Evolutionary conservation across 1,140 invertebrate genomes (phyloP).

Genomic region (Anadara kagoshimensis): DNA sequence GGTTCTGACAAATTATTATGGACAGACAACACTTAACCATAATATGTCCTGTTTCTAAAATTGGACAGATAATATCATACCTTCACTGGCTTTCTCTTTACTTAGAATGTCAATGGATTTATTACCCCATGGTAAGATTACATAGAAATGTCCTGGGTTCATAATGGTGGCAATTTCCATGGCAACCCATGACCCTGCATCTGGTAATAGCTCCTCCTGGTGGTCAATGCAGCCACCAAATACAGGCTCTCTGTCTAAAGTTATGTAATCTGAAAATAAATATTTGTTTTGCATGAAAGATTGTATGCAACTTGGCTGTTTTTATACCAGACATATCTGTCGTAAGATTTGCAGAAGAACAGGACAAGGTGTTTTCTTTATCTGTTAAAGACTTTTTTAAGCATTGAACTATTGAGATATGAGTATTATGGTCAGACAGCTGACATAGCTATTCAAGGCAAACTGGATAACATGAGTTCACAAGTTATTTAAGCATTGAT

Average conservation of each 20-base stretch:
- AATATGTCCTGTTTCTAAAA: too few species aligned
- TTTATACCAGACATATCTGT: not conserved
- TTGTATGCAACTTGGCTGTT: not conserved
- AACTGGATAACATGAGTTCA: too few species aligned
- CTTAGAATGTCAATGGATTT: constrained; percentile 46
- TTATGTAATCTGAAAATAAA: constrained; percentile 43
- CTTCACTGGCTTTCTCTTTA: too few species aligned
- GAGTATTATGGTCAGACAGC: too few species aligned
- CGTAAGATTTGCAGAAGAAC: not conserved
- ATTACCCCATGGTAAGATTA: constrained; percentile 55
- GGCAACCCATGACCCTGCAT: constrained; percentile 50
- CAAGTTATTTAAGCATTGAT: too few species aligned
- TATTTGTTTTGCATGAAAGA: not conserved
- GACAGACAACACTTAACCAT: too few species aligned
- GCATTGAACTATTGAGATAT: too few species aligned
- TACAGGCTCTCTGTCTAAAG: constrained; percentile 42
- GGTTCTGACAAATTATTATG: too few species aligned
- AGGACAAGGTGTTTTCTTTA: too few species aligned
- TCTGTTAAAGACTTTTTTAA: too few species aligned
- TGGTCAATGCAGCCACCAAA: constrained; percentile 45
- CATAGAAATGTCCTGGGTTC: constrained; percentile 59
- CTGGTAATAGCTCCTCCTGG: constrained; percentile 49
- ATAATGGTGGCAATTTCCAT: constrained; percentile 57
- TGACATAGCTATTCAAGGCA: too few species aligned
- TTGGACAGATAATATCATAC: too few species aligned